Base-by-base conservation (phyloP, 2,888 invertebrate genomes). In the Zaprionus lineosus region DNA sequence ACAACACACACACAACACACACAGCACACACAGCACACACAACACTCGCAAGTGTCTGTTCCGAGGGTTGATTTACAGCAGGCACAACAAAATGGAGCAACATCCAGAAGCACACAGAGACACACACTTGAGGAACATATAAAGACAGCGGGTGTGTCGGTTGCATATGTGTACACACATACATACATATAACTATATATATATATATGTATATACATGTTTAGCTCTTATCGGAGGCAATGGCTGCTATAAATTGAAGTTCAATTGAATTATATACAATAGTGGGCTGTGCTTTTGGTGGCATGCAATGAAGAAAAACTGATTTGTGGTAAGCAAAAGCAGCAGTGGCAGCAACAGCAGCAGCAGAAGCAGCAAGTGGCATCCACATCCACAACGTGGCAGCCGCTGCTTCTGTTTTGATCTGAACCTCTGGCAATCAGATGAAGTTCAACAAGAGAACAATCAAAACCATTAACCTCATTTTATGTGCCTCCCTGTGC, bases 401-500 rank as follows among this genome's bases (percentile, higher is more conserved):
- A 47, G 37, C 44, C 47, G 31, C 39, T 55, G 66, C 59, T 65
- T 69, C 70, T 73, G 64, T 62, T 69, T 60, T 69, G 62, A 69
- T 73, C 69, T 69, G 47, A 41, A 63, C 67, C 44, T 52, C 57
- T 41, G 56, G 60, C 50, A 66, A 63, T 56, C 63, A 69, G 72
- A 70, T 64, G 66, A 73, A 79, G 79, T 86, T 79, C 72, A 82
- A 70, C 77, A 68, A 60, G 76, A 81, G 76, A 79, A 83, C 87
- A 87, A 82, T 86, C 82, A 82, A 78, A 87, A 74, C 86, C 86
- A 86, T 86, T 86, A 86, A 87, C 86, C 87, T 68, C 86, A 86
- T 86, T 86, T 82, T 62, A 60, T 68, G 65, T 59, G 58, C 56
- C 50, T 31, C 64, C 19, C 53, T 40, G n/a, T 21, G 18, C 55